These are phyloP conservation scores for Taurulus bubalis DNA, from an alignment of 2,113 vertebrate genomes.

Conservation along the genomic window DNA sequence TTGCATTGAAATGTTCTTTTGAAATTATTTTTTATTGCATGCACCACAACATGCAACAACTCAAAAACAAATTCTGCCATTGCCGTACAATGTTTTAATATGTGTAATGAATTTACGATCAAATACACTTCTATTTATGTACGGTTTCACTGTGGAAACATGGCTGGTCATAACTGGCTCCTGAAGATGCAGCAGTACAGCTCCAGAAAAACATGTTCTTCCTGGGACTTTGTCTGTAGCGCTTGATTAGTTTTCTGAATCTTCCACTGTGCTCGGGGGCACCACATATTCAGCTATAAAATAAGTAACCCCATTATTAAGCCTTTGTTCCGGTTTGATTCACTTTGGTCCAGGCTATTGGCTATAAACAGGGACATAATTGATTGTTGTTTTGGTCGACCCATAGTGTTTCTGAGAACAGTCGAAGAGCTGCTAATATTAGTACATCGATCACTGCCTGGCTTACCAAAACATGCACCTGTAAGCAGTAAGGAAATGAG, in stretches of 20 bases:
- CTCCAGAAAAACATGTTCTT: conserved; percentile 24
- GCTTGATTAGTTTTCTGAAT: conserved; percentile 3
- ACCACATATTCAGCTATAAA: conserved; percentile 25
- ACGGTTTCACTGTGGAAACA: not conserved
- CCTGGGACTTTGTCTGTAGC: not conserved
- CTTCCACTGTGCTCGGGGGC: conserved; percentile 1
- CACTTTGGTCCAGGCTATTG: conserved; percentile 50
- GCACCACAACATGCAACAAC: not conserved
- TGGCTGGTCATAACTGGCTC: not conserved
- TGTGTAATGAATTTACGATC: not conserved
- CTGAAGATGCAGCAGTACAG: conserved; percentile 9
- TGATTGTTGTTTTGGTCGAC: conserved; percentile 67
- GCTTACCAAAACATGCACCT: conserved; percentile 17
- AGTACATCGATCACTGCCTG: conserved; percentile 49
- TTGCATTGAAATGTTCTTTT: not conserved
- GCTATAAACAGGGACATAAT: conserved; percentile 57
- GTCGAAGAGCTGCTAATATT: conserved; percentile 56
- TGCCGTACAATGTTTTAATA: not conserved
- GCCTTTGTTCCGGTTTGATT: conserved; percentile 55
- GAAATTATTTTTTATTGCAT: not conserved
- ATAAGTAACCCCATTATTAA: conserved; percentile 59
- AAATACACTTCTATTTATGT: not conserved
- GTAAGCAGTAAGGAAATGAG: conserved; percentile 50
- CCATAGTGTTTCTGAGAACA: conserved; percentile 45
- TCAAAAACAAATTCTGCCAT: not conserved